Evolutionary conservation across 2,888 invertebrate species (phyloP), one percentile per base, ranked within the genome.

Genomic region (Drosophila engyochracea): DNA sequence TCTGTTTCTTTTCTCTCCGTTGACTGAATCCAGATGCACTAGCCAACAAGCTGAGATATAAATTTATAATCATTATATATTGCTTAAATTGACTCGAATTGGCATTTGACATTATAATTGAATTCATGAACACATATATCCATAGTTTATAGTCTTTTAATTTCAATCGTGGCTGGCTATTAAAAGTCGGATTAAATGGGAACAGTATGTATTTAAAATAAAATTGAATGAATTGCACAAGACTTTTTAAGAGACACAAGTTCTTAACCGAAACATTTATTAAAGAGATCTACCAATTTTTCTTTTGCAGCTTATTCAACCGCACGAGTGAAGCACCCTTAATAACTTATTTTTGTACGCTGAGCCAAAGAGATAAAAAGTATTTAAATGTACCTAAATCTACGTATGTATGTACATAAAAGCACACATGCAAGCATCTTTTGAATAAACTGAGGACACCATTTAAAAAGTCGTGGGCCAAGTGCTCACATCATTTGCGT

Each of bases 11-110:
- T 14, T 16, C 54, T 68, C 19, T 51, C 31, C 28, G 16, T 64
- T 67, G 70, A 69, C 66, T 63, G 65, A 58, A 68, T 55, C 86
- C 87, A 85, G 89, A 87, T 87, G 87, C 85, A 67, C 49, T 39
- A 44, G 39, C 52, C 60, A 59, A 65, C 57, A 58, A 33, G 14
- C 81, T 74, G 80, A 70, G 76, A 82, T 83, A 89, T 89, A 89
- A 88, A 91, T 84, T 91, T 83, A 74, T 51, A 51, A 72, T 66
- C 79, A 83, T 88, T 81, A 72, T 69, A 25, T 69, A 52, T 60
- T 70, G 73, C 74, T 88, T 78, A 76, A 54, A 68, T 59, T 52
- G 10, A 39, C 30, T 49, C 31, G 30, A 63, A 65, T 65, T 67
- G 61, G 33, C 60, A 63, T 68, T 77, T 74, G 75, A 60, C 83